Conservation (phyloP, 2,113 vertebrate species). For the Phalacrocorax aristotelis region DNA sequence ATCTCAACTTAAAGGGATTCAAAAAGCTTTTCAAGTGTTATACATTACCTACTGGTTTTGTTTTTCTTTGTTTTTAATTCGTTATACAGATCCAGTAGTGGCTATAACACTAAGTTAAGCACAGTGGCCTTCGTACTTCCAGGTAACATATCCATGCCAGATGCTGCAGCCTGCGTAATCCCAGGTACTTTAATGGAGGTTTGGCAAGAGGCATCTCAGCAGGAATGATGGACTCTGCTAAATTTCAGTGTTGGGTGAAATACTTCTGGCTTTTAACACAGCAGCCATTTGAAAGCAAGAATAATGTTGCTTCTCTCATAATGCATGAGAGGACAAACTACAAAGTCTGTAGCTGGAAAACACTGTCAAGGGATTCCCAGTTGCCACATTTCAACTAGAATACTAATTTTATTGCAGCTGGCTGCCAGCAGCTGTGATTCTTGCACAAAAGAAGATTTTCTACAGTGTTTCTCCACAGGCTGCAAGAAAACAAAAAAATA, state of each 20-base stretch:
- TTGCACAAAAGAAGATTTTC: not conserved
- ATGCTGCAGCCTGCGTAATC: not conserved
- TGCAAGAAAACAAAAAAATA: not conserved
- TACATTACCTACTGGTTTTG: not conserved
- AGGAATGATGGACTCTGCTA: not conserved
- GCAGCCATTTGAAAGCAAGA: not conserved
- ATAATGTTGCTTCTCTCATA: not conserved
- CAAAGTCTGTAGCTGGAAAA: not conserved
- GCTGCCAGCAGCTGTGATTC: not conserved
- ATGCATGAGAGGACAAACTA: not conserved
- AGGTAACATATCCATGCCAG: not conserved
- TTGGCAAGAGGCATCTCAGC: not conserved
- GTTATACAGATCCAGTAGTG: not conserved
- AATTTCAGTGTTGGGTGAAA: not conserved
- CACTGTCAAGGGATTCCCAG: not conserved
- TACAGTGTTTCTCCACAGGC: not conserved
- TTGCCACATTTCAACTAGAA: not conserved
- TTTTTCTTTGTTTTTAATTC: not conserved
- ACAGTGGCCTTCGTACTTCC: not conserved
- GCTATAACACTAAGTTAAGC: rapidly evolving
- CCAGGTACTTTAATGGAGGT: not conserved
- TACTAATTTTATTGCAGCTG: not conserved
- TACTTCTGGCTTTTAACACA: not conserved
- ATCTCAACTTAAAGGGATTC: not conserved
- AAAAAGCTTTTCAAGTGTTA: not conserved